phyloP scores from a whole-genome alignment of 2,888 invertebrate genomes.

The Calameuta idolon region DNA sequence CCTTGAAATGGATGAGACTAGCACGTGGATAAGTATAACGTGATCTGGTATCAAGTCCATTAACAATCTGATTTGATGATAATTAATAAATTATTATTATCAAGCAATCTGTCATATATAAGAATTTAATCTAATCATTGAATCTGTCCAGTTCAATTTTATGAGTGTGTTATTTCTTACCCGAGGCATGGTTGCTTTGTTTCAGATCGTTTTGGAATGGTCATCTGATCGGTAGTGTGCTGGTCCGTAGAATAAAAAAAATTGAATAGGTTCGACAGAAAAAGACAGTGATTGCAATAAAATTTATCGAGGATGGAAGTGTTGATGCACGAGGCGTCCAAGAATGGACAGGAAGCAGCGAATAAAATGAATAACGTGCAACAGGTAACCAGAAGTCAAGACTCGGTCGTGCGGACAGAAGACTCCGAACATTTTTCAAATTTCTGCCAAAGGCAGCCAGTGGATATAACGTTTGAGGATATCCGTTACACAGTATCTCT shows the following conservation, averaged over 20 bases:
- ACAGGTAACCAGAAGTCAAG: not conserved
- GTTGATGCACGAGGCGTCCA: constrained; percentile 59
- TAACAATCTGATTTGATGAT: not conserved
- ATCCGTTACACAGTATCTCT: constrained; percentile 79
- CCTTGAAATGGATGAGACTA: too few species aligned
- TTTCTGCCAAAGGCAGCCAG: constrained; percentile 63
- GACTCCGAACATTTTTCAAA: constrained; percentile 27
- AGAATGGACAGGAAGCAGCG: constrained; percentile 29
- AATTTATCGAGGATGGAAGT: constrained; percentile 52
- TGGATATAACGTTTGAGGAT: constrained; percentile 81
- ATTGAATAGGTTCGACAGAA: not conserved
- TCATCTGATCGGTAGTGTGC: not conserved
- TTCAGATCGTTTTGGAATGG: not conserved
- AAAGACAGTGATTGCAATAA: not conserved
- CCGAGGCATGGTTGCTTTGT: not conserved
- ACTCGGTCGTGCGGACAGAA: too few species aligned
- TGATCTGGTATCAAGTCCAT: not conserved
- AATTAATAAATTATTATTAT: not conserved
- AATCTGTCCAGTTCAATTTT: not conserved
- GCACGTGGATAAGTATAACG: not conserved
- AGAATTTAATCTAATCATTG: not conserved
- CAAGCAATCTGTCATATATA: not conserved
- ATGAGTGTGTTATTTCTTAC: not conserved
- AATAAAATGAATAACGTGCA: constrained; percentile 3
- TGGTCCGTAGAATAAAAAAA: not conserved